Percentiles rank a stretch among this genome's conserved stretches.
phyloP scores from a whole-genome alignment of 2,113 vertebrate species.

The Mola mola region DNA sequence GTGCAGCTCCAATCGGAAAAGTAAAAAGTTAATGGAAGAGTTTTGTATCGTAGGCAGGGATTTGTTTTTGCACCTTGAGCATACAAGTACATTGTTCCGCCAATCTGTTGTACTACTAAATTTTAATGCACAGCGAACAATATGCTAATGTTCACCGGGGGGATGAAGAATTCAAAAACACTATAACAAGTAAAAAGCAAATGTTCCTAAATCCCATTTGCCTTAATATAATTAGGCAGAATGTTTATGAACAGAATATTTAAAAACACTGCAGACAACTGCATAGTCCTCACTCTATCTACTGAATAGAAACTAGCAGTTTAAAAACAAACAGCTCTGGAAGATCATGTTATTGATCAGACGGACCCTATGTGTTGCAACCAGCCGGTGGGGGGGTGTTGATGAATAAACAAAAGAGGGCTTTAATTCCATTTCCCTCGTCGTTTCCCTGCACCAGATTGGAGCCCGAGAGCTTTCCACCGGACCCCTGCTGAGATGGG shows the following conservation, averaged over 20 bases:
- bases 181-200: constrained; percentile 34
- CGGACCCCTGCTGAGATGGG: constrained; percentile 71
- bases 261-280: constrained; percentile 15
- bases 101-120: constrained; percentile 34
- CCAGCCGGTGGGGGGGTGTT: constrained; percentile 47
- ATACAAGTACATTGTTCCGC: constrained; percentile 24
- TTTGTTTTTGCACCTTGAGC: constrained; percentile 31
- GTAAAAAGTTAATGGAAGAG: constrained; percentile 31
- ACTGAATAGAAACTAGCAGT: not conserved
- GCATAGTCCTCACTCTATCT: not conserved
- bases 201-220: constrained; percentile 45
- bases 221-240: constrained; percentile 15
- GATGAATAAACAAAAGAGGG: constrained; percentile 65
- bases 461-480: constrained; percentile 49
- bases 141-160: constrained; percentile 4
- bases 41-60: constrained; percentile 4
- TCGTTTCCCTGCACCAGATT: constrained; percentile 64
- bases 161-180: constrained; percentile 30
- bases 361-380: constrained; percentile 30
- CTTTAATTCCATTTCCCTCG: constrained; percentile 69
- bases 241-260: constrained; percentile 23
- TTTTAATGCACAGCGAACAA: constrained; percentile 35
- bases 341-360: constrained; percentile 23
- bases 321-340: constrained; percentile 16
- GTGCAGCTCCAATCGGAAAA: constrained; percentile 14